These are phyloP conservation scores for Cylloceria caligata DNA, from an alignment of 2,888 invertebrate genomes.

Conservation along the genomic window DNA sequence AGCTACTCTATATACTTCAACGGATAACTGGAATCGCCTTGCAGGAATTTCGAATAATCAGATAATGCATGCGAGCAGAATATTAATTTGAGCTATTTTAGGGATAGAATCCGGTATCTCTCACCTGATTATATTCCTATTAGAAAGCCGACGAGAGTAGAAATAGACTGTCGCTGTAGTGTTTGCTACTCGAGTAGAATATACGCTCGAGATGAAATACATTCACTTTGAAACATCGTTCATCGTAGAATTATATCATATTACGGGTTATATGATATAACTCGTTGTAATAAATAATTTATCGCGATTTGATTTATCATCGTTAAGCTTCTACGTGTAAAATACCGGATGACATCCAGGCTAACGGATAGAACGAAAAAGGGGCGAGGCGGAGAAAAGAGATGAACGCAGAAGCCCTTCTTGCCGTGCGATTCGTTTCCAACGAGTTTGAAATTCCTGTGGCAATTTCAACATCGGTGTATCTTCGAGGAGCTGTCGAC, in stretches of 20 bases:
- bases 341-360: neutral
- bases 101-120: conserved; percentile 23
- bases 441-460: conserved; percentile 62
- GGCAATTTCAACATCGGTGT: conserved; percentile 51
- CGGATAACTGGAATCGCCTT: neutral
- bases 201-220: conserved; percentile 22
- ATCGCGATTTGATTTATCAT: conserved; percentile 20
- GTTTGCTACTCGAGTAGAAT: conserved; percentile 9
- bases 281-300: conserved; percentile 18
- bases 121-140: conserved; percentile 50
- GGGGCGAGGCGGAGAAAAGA: conserved; percentile 6
- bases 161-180: neutral
- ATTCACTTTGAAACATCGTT: conserved; percentile 32
- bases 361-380: neutral
- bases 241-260: conserved; percentile 11
- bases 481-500: conserved; percentile 54
- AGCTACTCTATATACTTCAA: neutral
- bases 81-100: conserved; percentile 53
- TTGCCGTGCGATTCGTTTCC: conserved; percentile 45
- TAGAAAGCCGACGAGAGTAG: conserved; percentile 60
- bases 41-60: conserved; percentile 30
- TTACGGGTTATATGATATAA: conserved; percentile 10
- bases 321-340: neutral
- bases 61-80: conserved; percentile 32
- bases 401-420: conserved; percentile 8